Evolutionary conservation across 2,113 vertebrate genomes (phyloP), one percentile per base, ranked within the genome.

Genomic region (Ia io): DNA sequence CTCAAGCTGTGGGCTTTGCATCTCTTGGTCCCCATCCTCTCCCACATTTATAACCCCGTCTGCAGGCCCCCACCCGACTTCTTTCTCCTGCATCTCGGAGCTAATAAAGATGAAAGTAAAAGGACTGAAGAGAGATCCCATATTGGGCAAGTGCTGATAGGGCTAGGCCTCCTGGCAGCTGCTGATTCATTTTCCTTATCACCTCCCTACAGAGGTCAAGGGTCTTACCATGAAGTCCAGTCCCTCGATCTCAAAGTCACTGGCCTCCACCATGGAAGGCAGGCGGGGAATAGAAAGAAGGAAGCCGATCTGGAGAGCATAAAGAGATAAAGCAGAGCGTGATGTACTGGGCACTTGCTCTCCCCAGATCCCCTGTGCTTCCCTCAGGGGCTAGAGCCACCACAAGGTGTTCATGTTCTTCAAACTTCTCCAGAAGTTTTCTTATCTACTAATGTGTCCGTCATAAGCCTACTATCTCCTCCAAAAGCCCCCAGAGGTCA

Each of bases 221-320:
- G 25, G 37, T 70, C 95, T 97, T 93, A 99, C 99, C 99, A 99
- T 99, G 93, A 99, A 99, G 95, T 99, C 99, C 95, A 99, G 98
- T 11, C 99, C 99, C 73, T 99, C 98, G 1, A 99, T 99, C 97
- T 99, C 99, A 30, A 99, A 99, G 97, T 99, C 99, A 67, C 97
- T 99, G 94, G 99, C 99, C 69, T 99, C 98, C 80, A 98, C 96
- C 99, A 99, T 99, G 83, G 93, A 98, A 90, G 99, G 98, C 53
- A 99, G 98, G 49, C 99, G 99, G 95, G 99, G 99, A 95, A 99
- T 97, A 92, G 98, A 99, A 22, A 99, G 99, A 80, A 99, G 98
- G 96, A 99, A 99, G 88, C 99, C 99, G 78, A 99, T 99, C 99
- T 99, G 97, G 37, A 49, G 61, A 88, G 53, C 88, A 44, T 8